Base-by-base conservation (phyloP, 2,113 vertebrate species). In the Brachirus orientalis region DNA sequence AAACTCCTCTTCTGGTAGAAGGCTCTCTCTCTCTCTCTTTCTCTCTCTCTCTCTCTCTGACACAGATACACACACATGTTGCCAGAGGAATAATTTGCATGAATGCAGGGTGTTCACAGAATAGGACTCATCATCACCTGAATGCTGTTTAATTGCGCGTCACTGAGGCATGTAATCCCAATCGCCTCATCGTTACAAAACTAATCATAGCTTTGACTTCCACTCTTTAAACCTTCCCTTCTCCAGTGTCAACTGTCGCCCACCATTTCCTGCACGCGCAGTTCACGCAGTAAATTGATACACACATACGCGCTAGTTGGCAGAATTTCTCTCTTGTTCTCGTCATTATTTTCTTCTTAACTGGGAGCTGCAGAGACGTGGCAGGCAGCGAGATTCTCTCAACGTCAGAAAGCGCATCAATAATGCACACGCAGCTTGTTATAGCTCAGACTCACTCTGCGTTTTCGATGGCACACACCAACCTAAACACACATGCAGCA, bases 361-460 rank as follows among this genome's bases (percentile, higher is more conserved):
- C 36, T 74, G 47, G 17, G 46, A 67, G 67, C 60, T 9, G 43
- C 40, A 72, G 72, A 64, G 71, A 82, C 82, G 79, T 76, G 69
- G 85, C 61, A 40, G 38, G 28, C 28, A 71, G 73, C 8, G 19
- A 77, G 75, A 66, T 75, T 80, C 71, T 75, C 70, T 80, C 66
- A 80, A 71, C 58, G 60, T 51, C 75, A 79, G 77, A 79, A 46
- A 80, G 58, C 41, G 14, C 81, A 90, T 91, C 82, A 91, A 91
- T 91, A 91, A 91, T 90, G 87, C 78, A 89, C 63, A 77, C 46
- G 28, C 72, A 78, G 86, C 89, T 87, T 88, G 84, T 89, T 89
- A 86, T 80, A 83, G 78, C 86, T 90, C 82, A 64, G 69, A 75
- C 69, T 77, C 81, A 55, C 79, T 84, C 68, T 58, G 70, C 81